Percentiles rank a stretch among this genome's conserved stretches.
Conservation (phyloP, 2,888 invertebrate species). For the Muschampia plurimacula region DNA sequence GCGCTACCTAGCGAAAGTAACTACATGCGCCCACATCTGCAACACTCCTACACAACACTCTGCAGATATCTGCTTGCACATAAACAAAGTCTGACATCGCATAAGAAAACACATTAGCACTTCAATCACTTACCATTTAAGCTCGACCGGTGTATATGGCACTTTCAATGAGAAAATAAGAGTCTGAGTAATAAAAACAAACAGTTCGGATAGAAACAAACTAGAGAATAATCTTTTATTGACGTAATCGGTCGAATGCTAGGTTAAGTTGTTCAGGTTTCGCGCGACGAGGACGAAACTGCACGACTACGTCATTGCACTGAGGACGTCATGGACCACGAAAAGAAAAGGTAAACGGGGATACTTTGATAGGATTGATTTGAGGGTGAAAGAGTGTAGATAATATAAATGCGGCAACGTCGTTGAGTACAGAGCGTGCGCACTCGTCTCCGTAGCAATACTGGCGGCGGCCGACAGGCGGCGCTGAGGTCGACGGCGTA, state of each 20-base stretch:
- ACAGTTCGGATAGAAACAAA: slow-evolving; percentile 53
- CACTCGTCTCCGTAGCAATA: slow-evolving; percentile 67
- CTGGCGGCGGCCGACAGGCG: slow-evolving; percentile 71
- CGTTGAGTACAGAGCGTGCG: slow-evolving; percentile 76
- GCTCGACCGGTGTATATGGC: slow-evolving; percentile 54
- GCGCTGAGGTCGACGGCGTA: slow-evolving; percentile 67
- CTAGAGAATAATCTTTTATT: slow-evolving; percentile 56
- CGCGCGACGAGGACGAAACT: slow-evolving; percentile 19
- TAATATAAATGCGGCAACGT: slow-evolving; percentile 71
- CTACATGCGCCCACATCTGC: slow-evolving; percentile 58
- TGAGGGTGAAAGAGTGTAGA: slow-evolving; percentile 59
- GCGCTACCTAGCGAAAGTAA: slow-evolving; percentile 67
- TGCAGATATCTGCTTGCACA: slow-evolving; percentile 49
- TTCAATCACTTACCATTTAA: slow-evolving; percentile 66
- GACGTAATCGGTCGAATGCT: slow-evolving; percentile 58
- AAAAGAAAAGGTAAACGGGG: slow-evolving; percentile 51
- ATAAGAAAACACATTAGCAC: slow-evolving; percentile 45
- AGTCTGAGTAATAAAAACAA: slow-evolving; percentile 63
- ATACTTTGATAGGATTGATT: slow-evolving; percentile 68
- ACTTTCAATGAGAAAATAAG: slow-evolving; percentile 58
- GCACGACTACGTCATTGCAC: slow-evolving; percentile 25
- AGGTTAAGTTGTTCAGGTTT: slow-evolving; percentile 54
- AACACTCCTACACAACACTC: slow-evolving; percentile 53
- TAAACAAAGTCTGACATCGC: slow-evolving; percentile 49
- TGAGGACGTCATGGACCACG: slow-evolving; percentile 46